Evolutionary conservation across 2,888 invertebrate species (phyloP).

Genomic region (Drosophila nigricruria): DNA sequence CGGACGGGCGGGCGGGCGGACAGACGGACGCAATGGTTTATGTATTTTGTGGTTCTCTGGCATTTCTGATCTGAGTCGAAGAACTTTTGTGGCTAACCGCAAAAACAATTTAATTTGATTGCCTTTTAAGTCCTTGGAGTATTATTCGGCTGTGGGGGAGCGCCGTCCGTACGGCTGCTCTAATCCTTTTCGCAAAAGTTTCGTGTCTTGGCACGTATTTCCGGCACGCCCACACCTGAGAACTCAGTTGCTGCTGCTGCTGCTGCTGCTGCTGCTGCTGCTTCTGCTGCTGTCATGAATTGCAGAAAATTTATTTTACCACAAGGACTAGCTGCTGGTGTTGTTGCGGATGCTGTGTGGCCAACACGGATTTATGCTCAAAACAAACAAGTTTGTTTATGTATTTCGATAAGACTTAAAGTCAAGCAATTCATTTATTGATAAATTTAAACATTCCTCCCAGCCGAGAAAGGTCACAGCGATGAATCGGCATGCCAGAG

Average conservation of each 20-base stretch:
- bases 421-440: conserved; percentile 63
- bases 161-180: conserved; percentile 9
- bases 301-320: conserved; percentile 76
- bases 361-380: conserved; percentile 59
- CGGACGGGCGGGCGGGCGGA: not conserved
- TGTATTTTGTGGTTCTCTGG: conserved; percentile 13
- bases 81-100: conserved; percentile 60
- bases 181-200: conserved; percentile 69
- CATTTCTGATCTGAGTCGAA: conserved; percentile 26
- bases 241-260: conserved; percentile 18
- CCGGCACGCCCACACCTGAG: conserved; percentile 35
- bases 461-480: conserved; percentile 43
- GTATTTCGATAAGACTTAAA: conserved; percentile 66
- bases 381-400: conserved; percentile 59
- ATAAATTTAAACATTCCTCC: conserved; percentile 60
- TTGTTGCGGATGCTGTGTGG: conserved; percentile 28
- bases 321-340: conserved; percentile 55
- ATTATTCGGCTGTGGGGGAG: conserved; percentile 16
- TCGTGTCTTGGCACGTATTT: conserved; percentile 73
- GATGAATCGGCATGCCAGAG: conserved; percentile 48
- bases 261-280: conserved; percentile 43
- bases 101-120: conserved; percentile 79
- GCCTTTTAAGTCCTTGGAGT: conserved; percentile 68
- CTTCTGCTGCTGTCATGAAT: conserved; percentile 66
- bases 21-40: conserved; percentile 6